Conservation (phyloP, 2,888 invertebrate genomes). For the Pocota personata region DNA sequence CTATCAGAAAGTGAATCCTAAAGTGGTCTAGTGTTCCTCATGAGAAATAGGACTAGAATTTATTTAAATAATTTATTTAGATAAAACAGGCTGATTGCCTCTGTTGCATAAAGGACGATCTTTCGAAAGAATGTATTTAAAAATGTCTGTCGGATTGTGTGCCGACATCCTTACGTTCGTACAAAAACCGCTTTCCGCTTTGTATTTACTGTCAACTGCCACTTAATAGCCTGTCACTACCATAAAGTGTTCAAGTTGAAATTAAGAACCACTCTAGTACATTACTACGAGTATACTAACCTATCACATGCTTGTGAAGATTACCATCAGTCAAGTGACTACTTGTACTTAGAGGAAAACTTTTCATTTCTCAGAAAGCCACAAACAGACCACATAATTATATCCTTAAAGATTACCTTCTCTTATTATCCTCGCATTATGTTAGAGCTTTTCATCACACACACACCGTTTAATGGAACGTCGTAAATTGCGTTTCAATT, state of each 20-base stretch:
- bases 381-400: background rate
- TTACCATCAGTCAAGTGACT: constrained; percentile 1
- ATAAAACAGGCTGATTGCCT: no score
- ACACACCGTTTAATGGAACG: background rate
- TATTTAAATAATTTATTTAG: no score
- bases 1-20: no score
- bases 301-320: background rate
- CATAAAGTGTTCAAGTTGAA: background rate
- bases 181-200: no score
- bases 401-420: background rate
- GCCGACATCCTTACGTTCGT: no score
- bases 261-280: background rate
- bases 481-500: background rate
- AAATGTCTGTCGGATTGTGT: no score
- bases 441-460: background rate
- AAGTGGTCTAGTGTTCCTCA: no score
- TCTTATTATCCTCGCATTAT: background rate
- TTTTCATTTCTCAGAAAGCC: background rate
- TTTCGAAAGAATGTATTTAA: no score
- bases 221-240: background rate
- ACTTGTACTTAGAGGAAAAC: background rate
- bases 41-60: no score
- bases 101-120: no score
- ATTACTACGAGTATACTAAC: background rate
- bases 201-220: background rate